Percentiles rank a stretch among this genome's conserved stretches.
phyloP scores from a whole-genome alignment of 2,888 invertebrate species.

The Tholera decimalis region DNA sequence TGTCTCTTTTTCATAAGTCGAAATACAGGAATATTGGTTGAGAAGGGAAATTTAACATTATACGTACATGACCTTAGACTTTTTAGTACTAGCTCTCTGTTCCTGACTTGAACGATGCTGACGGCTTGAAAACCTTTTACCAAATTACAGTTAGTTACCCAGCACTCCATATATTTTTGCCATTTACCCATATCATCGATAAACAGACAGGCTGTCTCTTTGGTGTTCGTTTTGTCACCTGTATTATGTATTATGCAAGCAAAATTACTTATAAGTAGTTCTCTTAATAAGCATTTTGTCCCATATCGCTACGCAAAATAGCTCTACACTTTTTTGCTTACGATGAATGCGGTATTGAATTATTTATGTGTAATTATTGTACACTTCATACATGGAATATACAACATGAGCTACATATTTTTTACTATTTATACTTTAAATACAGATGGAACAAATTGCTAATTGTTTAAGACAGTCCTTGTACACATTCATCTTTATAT shows the following conservation, averaged over 20 bases:
- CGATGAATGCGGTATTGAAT: constrained; percentile 63
- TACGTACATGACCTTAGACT: too few relatives aligned
- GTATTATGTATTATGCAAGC: constrained; percentile 39
- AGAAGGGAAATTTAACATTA: background rate
- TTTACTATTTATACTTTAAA: constrained; percentile 60
- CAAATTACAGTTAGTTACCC: background rate
- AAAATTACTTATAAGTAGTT: constrained; percentile 31
- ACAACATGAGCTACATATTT: constrained; percentile 62
- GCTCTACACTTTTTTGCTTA: constrained; percentile 51
- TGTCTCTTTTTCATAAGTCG: background rate
- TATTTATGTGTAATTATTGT: constrained; percentile 70
- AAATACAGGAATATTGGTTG: background rate
- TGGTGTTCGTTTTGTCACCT: constrained; percentile 19
- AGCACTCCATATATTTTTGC: constrained; percentile 6
- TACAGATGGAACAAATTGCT: constrained; percentile 65
- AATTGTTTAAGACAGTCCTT: constrained; percentile 63
- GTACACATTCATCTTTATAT: constrained; percentile 56
- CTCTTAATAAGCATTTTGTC: constrained; percentile 46
- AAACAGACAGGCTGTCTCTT: constrained; percentile 3
- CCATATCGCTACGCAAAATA: constrained; percentile 50
- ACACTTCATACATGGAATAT: constrained; percentile 58
- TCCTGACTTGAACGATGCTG: background rate
- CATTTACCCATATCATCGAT: background rate
- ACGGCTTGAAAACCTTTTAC: background rate
- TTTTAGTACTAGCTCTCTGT: background rate